Base-by-base conservation (phyloP, 2,113 vertebrate species). In the Raphicerus campestris region DNA sequence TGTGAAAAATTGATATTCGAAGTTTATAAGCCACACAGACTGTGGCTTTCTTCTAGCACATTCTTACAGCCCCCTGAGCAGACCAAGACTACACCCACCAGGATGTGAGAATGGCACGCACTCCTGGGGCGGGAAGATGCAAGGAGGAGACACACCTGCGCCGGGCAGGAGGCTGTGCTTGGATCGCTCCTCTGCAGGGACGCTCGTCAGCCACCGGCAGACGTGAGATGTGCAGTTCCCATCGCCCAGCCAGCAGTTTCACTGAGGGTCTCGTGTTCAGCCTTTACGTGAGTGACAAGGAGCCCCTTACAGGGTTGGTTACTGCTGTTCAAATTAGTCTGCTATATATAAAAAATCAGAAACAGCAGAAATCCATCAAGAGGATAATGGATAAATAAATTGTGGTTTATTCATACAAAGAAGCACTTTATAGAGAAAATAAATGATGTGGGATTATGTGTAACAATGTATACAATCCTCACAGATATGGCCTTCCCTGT, bases 381-480 rank as follows among this genome's bases (percentile, higher is more conserved):
- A 88, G 47, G 87, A 75, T 89, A 96, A 53, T 47, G 70, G 96
- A 53, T 91, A 93, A 89, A 91, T 85, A 96, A 70, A 80, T 14
- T n/a, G 78, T 4, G 19, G 53, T n/a, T 30, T 24, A 75, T 91
- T 91, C 93, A 14, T 10, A 30, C 75, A 58, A 85, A 55, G 28
- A 91, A 83, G 30, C 0, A n/a, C 58, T 35, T 35, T 13, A 10
- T 2, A 4, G 82, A 85, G 93, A 66, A 91, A 82, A 91, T 45
- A 35, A 89, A 88, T 66, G 93, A 95, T 14, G 90, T 1, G 35
- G 82, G 89, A 56, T 24, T 30, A 19, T 16, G 47, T 49, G 53
- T 53, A 10, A 81, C 30, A 24, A 30, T 8, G 26, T 45, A 5
- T 6, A 7, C 42, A 58, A 26, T 39, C 84, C 53, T 63, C 32